Evolutionary conservation across 2,113 vertebrate genomes (phyloP), one percentile per base, ranked within the genome.

Genomic region (Halichoeres trimaculatus): DNA sequence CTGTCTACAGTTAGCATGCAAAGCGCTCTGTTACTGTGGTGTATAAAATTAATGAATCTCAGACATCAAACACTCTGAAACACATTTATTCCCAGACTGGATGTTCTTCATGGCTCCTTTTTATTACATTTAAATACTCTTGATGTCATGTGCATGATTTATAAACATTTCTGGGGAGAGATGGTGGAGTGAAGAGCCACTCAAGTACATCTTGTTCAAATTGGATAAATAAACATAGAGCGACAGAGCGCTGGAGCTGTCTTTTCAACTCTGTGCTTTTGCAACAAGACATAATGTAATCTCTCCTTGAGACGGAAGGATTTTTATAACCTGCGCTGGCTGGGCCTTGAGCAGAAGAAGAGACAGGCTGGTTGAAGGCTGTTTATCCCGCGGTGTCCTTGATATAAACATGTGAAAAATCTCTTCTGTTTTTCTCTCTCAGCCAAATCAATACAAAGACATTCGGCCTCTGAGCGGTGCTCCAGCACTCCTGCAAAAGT

Each of bases 341-440:
- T 75, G 77, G 86, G 89, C 90, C 89, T 92, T 88, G 89, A 93
- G 88, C 82, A 20, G 87, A 30, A 85, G 86, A 85, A 88, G 77
- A 92, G 90, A 89, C 85, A 67, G 86, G 79, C 85, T 88, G 82
- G 88, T 81, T 84, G 85, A 91, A 90, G 88, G 90, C 89, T 92
- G 88, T 91, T 93, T 91, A 92, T 92, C 71, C 89, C 50, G 38
- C 14, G 50, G 74, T 72, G 89, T 84, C 92, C 90, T 92, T 92
- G 92, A 85, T 92, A 90, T 93, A 91, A 90, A 92, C 89, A 92
- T 92, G 90, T 92, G 90, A 92, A 90, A 93, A 89, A 89, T 88
- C 82, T 91, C 67, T n/a, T 85, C 73, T 80, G 65, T 86, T 48
- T 91, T 89, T 88, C 75, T 83, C 74, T 84, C 83, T 85, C 58